Evolutionary conservation across 2,797 vertebrate species (phyloP), one percentile per base, ranked within the genome.

Genomic region (Chelon labrosus): DNA sequence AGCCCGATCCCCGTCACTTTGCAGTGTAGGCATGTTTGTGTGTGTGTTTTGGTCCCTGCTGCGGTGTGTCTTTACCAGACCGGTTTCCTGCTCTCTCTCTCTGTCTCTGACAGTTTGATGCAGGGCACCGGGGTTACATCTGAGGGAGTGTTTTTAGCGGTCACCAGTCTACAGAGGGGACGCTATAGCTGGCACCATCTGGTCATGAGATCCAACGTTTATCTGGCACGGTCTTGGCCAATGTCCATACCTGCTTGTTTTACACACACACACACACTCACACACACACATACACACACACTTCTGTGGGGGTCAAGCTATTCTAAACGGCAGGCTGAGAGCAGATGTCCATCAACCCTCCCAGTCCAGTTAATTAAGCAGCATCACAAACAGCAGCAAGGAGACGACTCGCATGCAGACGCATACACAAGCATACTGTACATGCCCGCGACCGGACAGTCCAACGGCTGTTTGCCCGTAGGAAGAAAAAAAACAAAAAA

Each of bases 131-230:
- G 59, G 92, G 91, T 92, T 89, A 92, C 75, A 85, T 88, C 87
- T 65, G 66, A 87, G 76, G 84, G 84, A 88, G 77, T 89, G 80
- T 88, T 92, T 89, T 87, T 91, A 87, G 93, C 93, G 92, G 89
- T 92, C 92, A 93, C 89, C 79, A 80, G 89, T 87, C 87, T 88
- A 88, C 86, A 82, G 87, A 89, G 88, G 82, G 82, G 91, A 91
- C 69, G 79, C 73, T 84, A 35, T 35, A 70, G 91, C 89, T 93
- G 91, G 87, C 89, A 93, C 94, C 94, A 95, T 95, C 95, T 95
- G 95, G 90, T 91, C 87, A 62, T 75, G 86, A 90, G 72, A 85
- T 79, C 80, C 84, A 84, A 81, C 78, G 71, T 88, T 90, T 90
- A 83, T 87, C 80, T 91, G 91, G 89, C 86, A 91, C 77, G 42